These are phyloP conservation scores for Sitobion miscanthi DNA, from an alignment of 1,140 invertebrate genomes.

Conservation along the genomic window DNA sequence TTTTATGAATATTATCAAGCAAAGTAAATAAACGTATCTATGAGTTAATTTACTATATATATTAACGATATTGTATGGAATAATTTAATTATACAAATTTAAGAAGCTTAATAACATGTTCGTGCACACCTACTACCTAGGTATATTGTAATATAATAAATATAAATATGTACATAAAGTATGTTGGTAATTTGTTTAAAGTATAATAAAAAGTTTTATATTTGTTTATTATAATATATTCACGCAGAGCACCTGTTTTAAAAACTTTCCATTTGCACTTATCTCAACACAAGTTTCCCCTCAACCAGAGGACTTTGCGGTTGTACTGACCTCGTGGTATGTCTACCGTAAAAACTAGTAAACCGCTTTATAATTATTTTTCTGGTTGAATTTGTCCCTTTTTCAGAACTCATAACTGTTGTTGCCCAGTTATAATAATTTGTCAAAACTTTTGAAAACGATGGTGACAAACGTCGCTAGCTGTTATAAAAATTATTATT, in stretches of 20 bases:
- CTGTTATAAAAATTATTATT: neutral
- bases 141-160: neutral
- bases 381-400: neutral
- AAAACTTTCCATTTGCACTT: slow-evolving; percentile 34
- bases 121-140: neutral
- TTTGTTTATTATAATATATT: slow-evolving; percentile 39
- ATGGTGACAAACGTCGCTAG: neutral
- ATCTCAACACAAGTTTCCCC: slow-evolving; percentile 4
- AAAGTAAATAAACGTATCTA: neutral
- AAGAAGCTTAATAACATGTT: neutral
- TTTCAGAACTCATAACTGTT: neutral
- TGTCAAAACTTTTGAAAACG: neutral
- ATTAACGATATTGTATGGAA: neutral
- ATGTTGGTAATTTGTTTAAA: slow-evolving; percentile 24
- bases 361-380: slow-evolving; percentile 30
- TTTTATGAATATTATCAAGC: neutral
- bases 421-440: neutral
- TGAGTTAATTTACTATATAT: neutral
- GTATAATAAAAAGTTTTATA: slow-evolving; percentile 17
- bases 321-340: neutral
- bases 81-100: neutral
- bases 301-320: neutral
- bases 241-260: slow-evolving; percentile 17
- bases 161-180: slow-evolving; percentile 18
- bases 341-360: neutral